Base-by-base conservation (phyloP, 2,113 vertebrate genomes). In the Microtus ochrogaster region DNA sequence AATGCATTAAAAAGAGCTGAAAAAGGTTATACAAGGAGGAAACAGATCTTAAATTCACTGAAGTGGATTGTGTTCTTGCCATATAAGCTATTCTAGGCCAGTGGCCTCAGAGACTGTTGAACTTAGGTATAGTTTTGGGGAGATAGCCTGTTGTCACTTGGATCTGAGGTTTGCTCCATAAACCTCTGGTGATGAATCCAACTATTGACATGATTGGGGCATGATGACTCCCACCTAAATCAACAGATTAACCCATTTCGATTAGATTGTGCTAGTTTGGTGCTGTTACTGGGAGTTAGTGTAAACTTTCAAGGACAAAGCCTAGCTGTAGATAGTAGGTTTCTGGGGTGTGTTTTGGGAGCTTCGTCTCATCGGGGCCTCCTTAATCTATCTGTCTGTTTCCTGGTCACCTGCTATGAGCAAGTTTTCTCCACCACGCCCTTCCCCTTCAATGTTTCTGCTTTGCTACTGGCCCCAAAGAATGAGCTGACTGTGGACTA, bases 61-160 rank as follows among this genome's bases (percentile, higher is more conserved):
- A 93, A 88, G 66, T 74, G 19, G 41, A 41, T 76, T 55, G 30
- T 78, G 76, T 47, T 66, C 13, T 33, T 33, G 58, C 2, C 21
- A 39, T 36, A 22, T 58, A n/a, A 72, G 21, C 39, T 92, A 89
- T 94, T 94, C n/a, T 77, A 91, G 39, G 41, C 26, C 21, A 89
- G 63, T 11, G 6, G 33, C 8, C 10, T 93, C 52, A 74, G 16
- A 89, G 7, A 13, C 79, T 61, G 2, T 58, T 93, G n/a, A 88
- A 66, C 63, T 70, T 72, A 30, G 33, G 28, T 44, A 41, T 3
- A 78, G 70, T 65, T 39, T 58, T 22, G 7, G 22, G 41, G 33
- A 89, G 26, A 73, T 47, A 47, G 68, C 2, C 21, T 26, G 21
- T 26, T 33, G 33, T 70, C 19, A 28, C 3, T 72, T 72, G 16